These are phyloP conservation scores for Cynoglossus semilaevis DNA, from an alignment of 2,113 vertebrate genomes.

Conservation along the genomic window DNA sequence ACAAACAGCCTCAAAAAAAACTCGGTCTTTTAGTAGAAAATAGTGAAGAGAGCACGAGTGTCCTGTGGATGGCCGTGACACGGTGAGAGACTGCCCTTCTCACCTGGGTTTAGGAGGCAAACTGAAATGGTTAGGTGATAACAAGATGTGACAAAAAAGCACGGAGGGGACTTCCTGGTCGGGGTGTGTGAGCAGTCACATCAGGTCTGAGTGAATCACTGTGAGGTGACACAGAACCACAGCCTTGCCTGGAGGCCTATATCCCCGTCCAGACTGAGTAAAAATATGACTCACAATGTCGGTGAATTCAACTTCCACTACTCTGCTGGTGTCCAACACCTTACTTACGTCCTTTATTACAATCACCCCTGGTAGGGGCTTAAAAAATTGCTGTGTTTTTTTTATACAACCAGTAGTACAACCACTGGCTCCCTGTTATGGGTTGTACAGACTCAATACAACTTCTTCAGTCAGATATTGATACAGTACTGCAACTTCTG, in stretches of 20 bases:
- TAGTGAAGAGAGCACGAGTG: constrained; percentile 5
- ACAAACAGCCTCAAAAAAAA: not conserved
- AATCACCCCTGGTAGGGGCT: constrained; percentile 4
- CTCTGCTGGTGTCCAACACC: constrained; percentile 26
- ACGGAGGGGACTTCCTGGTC: constrained; percentile 27
- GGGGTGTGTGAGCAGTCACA: constrained; percentile 26
- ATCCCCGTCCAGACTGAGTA: constrained; percentile 25
- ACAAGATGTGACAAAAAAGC: constrained; percentile 39
- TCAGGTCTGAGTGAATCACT: constrained; percentile 22
- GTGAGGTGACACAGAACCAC: constrained; percentile 38
- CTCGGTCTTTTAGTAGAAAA: constrained; percentile 5
- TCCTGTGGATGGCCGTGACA: constrained; percentile 9
- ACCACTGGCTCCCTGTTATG: too few relatives aligned
- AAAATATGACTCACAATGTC: constrained; percentile 39
- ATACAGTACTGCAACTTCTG: too few relatives aligned
- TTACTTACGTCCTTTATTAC: constrained; percentile 28
- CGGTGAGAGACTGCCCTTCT: constrained; percentile 14
- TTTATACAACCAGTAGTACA: too few relatives aligned
- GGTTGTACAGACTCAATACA: too few relatives aligned
- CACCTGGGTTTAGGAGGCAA: constrained; percentile 18
- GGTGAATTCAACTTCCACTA: constrained; percentile 40
- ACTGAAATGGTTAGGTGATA: constrained; percentile 16
- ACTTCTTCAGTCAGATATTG: too few relatives aligned
- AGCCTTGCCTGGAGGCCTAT: constrained; percentile 27
- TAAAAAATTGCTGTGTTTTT: too few relatives aligned